Percentiles rank a stretch among this genome's conserved stretches.
Conservation (phyloP, 2,797 vertebrate genomes). For the Furcifer pardalis region DNA sequence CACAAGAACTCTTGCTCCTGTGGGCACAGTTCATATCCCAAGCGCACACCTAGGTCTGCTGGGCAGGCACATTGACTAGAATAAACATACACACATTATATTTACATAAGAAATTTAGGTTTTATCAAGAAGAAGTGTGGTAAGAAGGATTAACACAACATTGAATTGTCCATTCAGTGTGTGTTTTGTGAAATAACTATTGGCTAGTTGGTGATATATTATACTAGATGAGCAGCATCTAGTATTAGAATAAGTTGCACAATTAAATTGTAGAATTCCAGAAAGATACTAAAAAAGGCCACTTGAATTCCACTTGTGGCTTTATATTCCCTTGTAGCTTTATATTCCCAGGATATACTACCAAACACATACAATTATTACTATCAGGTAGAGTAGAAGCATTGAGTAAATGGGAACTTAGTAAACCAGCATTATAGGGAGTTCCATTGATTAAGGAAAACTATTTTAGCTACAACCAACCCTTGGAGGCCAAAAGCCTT, state of each 20-base stretch:
- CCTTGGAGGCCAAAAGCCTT: no score
- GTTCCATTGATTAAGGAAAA: no score
- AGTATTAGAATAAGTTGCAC: neutral
- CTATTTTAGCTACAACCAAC: no score
- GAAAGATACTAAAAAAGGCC: neutral
- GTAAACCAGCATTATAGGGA: no score
- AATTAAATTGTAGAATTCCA: neutral
- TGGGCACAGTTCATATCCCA: constrained; percentile 80
- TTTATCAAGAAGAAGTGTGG: neutral
- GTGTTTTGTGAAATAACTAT: neutral
- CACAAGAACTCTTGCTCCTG: constrained; percentile 80
- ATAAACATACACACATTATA: constrained; percentile 25
- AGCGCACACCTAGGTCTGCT: constrained; percentile 76
- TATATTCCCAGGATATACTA: no score
- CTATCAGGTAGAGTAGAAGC: no score
- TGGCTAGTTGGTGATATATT: neutral
- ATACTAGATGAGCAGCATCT: neutral
- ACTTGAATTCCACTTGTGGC: no score
- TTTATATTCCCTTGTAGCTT: no score
- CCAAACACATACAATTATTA: no score
- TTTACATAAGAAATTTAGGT: neutral
- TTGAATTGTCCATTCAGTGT: neutral
- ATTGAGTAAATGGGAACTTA: no score
- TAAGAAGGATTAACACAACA: neutral
- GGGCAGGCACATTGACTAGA: constrained; percentile 63